Conservation (phyloP, 1,140 invertebrate species). For the Megalopta genalis region DNA sequence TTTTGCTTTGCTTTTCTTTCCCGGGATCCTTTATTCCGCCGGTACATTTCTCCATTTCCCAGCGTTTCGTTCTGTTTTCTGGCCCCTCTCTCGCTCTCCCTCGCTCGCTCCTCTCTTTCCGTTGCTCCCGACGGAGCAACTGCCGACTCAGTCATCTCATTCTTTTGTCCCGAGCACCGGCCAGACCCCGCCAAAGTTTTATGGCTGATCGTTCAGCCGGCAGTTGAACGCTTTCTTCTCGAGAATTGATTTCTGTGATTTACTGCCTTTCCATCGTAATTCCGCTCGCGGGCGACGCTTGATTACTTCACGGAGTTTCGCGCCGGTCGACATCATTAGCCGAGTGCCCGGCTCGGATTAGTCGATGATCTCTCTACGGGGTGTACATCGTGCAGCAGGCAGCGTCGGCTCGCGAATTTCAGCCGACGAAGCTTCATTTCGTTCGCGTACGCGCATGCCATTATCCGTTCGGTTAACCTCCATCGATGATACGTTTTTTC, state of each 20-base stretch:
- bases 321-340: not conserved
- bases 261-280: not conserved
- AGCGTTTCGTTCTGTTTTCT: conserved; percentile 22
- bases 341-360: too few species aligned
- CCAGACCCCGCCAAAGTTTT: conserved; percentile 16
- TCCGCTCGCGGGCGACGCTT: not conserved
- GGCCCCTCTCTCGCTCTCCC: not conserved
- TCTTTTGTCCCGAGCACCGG: conserved; percentile 18
- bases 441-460: too few species aligned
- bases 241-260: conserved; percentile 40
- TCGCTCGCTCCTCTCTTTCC: not conserved
- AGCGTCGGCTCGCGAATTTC: too few species aligned
- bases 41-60: conserved; percentile 1
- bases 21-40: not conserved
- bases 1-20: not conserved
- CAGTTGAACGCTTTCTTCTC: conserved; percentile 23
- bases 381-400: too few species aligned
- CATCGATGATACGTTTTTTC: too few species aligned
- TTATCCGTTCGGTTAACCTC: too few species aligned
- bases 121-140: not conserved
- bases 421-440: too few species aligned
- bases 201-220: conserved; percentile 33
- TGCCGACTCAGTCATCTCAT: conserved; percentile 3
- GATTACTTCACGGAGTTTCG: conserved; percentile 6
- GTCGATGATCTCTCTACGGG: too few species aligned